A percentile compares a stretch with the other conserved stretches of the same genome.
phyloP scores from a whole-genome alignment of 2,797 vertebrate genomes.

The Luscinia luscinia region DNA sequence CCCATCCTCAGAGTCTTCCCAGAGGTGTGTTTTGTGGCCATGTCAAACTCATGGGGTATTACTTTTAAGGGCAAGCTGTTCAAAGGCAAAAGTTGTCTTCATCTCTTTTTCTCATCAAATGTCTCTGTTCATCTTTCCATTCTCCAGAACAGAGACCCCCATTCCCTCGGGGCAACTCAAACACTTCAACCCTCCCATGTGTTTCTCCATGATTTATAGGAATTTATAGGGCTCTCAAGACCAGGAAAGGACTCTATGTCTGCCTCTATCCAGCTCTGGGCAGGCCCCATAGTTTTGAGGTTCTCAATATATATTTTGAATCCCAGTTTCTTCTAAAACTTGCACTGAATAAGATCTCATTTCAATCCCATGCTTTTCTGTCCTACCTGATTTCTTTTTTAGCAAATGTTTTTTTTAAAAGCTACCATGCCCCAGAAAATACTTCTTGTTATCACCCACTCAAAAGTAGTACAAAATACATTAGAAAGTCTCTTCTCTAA shows the following conservation, averaged over 20 bases:
- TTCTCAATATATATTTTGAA: background rate
- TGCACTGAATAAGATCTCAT: background rate
- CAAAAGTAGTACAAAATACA: background rate
- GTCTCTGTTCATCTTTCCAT: too few relatives aligned
- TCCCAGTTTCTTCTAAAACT: background rate
- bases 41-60: too few relatives aligned
- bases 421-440: background rate
- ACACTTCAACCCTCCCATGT: too few relatives aligned
- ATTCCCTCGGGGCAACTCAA: too few relatives aligned
- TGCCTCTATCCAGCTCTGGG: background rate
- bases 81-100: too few relatives aligned
- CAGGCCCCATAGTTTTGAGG: background rate
- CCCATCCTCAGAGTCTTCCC: too few relatives aligned
- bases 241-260: background rate
- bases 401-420: background rate
- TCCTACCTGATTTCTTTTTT: background rate
- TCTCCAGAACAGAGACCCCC: too few relatives aligned
- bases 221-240: background rate
- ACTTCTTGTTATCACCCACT: background rate
- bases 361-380: background rate
- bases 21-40: too few relatives aligned
- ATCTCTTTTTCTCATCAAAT: too few relatives aligned
- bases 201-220: too few relatives aligned
- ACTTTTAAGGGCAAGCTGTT: too few relatives aligned
- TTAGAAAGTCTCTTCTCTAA: conserved; percentile 1